phyloP scores from a whole-genome alignment of 2,797 vertebrate genomes.

The Etheostoma perlongum region DNA sequence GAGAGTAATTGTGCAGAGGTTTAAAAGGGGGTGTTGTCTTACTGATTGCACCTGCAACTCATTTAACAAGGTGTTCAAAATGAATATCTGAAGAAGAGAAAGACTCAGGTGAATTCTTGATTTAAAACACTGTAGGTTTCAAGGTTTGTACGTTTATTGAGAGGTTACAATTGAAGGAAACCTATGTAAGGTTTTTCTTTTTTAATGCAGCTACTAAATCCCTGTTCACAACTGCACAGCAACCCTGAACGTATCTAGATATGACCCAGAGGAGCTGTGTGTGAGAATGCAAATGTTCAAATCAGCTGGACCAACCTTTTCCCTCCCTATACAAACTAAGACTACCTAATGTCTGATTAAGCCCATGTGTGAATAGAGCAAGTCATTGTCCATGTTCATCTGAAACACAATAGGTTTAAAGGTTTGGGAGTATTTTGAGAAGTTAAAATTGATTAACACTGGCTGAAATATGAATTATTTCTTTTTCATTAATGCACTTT shows the following conservation, averaged over 20 bases:
- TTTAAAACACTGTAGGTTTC: background rate
- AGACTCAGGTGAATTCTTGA: background rate
- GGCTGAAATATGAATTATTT: background rate
- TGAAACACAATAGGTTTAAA: background rate
- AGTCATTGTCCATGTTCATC: background rate
- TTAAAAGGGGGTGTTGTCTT: slow-evolving; percentile 31
- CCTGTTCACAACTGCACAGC: too few species aligned
- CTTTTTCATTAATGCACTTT: background rate
- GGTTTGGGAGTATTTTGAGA: background rate
- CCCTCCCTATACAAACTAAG: too few species aligned
- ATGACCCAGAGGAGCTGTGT: too few species aligned
- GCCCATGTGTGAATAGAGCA: too few species aligned
- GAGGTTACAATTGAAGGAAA: background rate
- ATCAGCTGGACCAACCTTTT: too few species aligned
- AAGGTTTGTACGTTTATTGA: background rate
- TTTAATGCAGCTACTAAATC: background rate
- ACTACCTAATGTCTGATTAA: too few species aligned
- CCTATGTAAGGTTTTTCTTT: background rate
- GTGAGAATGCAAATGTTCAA: too few species aligned
- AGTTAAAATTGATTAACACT: background rate
- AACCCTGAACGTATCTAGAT: too few species aligned
- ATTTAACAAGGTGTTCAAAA: slow-evolving; percentile 66
- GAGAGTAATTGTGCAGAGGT: slow-evolving; percentile 19
- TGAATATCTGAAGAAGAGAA: slow-evolving; percentile 6
- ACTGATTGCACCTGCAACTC: slow-evolving; percentile 69